Conservation (phyloP, 2,113 vertebrate species). For the Xerus inauris region DNA sequence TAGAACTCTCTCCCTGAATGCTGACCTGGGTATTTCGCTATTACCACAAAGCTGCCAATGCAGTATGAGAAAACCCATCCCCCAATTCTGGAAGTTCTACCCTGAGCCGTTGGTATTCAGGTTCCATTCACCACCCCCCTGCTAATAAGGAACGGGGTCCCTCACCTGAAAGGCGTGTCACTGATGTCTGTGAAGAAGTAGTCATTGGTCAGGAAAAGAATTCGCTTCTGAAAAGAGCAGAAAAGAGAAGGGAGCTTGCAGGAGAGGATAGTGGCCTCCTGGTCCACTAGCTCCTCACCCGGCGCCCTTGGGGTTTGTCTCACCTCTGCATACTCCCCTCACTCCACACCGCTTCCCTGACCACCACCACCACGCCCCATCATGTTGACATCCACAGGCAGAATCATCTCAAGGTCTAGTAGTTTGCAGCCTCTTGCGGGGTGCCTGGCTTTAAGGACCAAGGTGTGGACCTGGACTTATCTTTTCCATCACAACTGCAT, state of each 20-base stretch:
- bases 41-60: background rate
- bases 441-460: background rate
- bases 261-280: background rate
- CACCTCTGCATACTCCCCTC: background rate
- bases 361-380: accelerated
- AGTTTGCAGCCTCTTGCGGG: background rate
- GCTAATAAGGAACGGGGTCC: accelerated
- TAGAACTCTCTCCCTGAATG: background rate
- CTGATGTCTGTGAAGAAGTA: conserved; percentile 96
- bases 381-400: background rate
- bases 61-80: background rate
- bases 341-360: background rate
- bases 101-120: background rate
- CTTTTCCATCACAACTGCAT: accelerated
- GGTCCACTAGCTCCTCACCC: accelerated
- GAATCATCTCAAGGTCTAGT: background rate
- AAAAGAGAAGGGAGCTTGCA: background rate
- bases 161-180: conserved; percentile 97
- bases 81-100: background rate
- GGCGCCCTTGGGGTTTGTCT: background rate
- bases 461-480: background rate
- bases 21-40: background rate
- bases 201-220: conserved; percentile 95
- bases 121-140: background rate
- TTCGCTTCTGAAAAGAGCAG: conserved; percentile 88